A percentile compares a stretch with the other conserved stretches of the same genome.
phyloP scores from a whole-genome alignment of 2,888 invertebrate genomes.

The Andricus curvator region DNA sequence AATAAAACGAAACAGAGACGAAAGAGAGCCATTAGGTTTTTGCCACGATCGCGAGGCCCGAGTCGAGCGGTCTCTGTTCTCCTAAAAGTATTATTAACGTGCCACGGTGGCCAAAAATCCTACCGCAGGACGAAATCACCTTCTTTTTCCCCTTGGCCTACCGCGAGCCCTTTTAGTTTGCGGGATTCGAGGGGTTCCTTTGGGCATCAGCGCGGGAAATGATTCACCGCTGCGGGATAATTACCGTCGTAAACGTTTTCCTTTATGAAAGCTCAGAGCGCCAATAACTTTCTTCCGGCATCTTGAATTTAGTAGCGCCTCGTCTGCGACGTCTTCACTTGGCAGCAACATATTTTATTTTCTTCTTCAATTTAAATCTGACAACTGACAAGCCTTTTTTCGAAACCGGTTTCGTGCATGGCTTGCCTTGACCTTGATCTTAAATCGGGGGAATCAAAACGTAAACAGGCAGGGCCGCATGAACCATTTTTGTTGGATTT shows the following conservation, averaged over 20 bases:
- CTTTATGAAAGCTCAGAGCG: slow-evolving; percentile 38
- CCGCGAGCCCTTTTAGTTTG: not conserved
- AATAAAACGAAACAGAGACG: slow-evolving; percentile 43
- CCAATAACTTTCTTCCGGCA: slow-evolving; percentile 41
- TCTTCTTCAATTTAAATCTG: not conserved
- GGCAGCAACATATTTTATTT: not conserved
- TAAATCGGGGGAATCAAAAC: no score
- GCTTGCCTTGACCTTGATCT: no score
- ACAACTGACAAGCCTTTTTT: no score
- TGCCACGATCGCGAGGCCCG: slow-evolving; percentile 39
- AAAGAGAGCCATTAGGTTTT: slow-evolving; percentile 52
- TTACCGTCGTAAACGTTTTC: slow-evolving; percentile 36
- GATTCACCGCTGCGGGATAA: slow-evolving; percentile 33
- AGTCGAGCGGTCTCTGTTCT: slow-evolving; percentile 15
- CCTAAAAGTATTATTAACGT: slow-evolving; percentile 42
- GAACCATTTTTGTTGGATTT: no score
- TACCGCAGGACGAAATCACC: slow-evolving; percentile 17
- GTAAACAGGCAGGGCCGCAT: no score
- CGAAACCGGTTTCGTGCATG: no score
- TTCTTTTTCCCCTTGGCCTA: not conserved
- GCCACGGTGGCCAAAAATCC: slow-evolving; percentile 26
- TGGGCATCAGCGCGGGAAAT: slow-evolving; percentile 21
- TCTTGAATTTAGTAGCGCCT: slow-evolving; percentile 30
- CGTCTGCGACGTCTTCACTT: slow-evolving; percentile 28
- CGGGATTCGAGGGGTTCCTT: slow-evolving; percentile 4